Conservation (phyloP, 1,140 invertebrate genomes). For the Drosophila murphyi region DNA sequence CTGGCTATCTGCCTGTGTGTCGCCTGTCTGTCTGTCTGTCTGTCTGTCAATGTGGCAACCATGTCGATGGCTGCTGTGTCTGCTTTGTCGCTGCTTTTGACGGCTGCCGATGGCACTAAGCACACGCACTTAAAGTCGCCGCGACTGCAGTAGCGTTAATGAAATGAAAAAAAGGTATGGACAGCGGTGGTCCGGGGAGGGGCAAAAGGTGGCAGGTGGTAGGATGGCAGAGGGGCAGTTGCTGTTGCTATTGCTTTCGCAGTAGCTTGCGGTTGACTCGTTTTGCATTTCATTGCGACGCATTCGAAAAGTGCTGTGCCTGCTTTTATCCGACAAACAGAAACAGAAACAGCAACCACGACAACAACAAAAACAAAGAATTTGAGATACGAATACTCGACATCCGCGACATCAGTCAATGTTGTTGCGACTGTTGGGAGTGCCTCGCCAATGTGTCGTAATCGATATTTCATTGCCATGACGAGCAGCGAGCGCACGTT, state of each 20-base stretch:
- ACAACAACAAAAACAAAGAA: neutral
- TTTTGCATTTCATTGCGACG: conserved; percentile 59
- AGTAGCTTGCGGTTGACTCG: conserved; percentile 58
- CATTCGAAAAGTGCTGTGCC: conserved; percentile 27
- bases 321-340: conserved; percentile 25
- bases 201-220: neutral
- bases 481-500: conserved; percentile 57
- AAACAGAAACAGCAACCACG: conserved; percentile 2
- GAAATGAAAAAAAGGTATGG: conserved; percentile 11
- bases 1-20: conserved; percentile 63
- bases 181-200: neutral
- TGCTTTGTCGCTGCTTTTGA: conserved; percentile 68
- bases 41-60: conserved; percentile 69
- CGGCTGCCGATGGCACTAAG: conserved; percentile 79
- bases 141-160: conserved; percentile 63
- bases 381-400: conserved; percentile 25
- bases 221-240: neutral
- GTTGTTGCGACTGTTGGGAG: conserved; percentile 18
- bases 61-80: conserved; percentile 13
- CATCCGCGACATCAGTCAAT: conserved; percentile 55
- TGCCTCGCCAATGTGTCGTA: conserved; percentile 62
- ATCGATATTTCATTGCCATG: conserved; percentile 77
- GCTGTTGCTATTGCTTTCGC: conserved; percentile 11
- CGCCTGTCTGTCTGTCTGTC: conserved; percentile 54
- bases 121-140: conserved; percentile 75